These are phyloP conservation scores for Caenorhabditis sp. DNA, from an alignment of 2,888 invertebrate genomes.

Conservation along the genomic window DNA sequence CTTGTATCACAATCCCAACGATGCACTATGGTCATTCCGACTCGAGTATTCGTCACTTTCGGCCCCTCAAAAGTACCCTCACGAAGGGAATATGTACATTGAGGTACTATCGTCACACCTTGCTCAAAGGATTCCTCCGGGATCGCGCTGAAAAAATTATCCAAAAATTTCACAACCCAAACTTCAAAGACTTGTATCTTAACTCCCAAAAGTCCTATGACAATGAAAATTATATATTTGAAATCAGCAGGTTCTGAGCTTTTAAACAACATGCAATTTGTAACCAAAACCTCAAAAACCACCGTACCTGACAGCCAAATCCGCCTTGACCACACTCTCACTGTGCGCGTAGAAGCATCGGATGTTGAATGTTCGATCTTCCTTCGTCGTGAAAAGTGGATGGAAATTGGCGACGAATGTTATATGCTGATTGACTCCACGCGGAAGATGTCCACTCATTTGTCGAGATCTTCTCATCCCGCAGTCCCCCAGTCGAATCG, in stretches of 20 bases:
- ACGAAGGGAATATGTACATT: conserved; percentile 76
- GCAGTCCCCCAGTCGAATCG: conserved; percentile 79
- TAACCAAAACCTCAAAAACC: background rate
- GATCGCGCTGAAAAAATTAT: conserved; percentile 69
- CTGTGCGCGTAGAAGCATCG: conserved; percentile 80
- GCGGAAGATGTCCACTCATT: conserved; percentile 76
- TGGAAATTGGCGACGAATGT: conserved; percentile 80
- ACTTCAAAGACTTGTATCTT: no score
- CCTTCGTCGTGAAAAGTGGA: conserved; percentile 79
- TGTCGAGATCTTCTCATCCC: conserved; percentile 80
- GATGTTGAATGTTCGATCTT: conserved; percentile 80
- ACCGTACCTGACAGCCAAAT: conserved; percentile 70
- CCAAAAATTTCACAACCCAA: no score
- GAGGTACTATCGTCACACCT: conserved; percentile 73
- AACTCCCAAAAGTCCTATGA: no score
- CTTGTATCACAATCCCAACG: conserved; percentile 78
- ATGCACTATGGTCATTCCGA: conserved; percentile 77
- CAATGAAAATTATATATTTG: no score
- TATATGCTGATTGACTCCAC: conserved; percentile 77
- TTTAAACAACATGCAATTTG: background rate
- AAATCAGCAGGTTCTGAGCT: no score
- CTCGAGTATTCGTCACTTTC: conserved; percentile 59
- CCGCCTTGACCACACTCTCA: conserved; percentile 71
- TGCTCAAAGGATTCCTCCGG: conserved; percentile 75
- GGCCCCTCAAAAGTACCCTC: conserved; percentile 75